A percentile compares a stretch with the other conserved stretches of the same genome.
Evolutionary conservation across 2,888 invertebrate species (phyloP).

Genomic region (Drosophila ezoana): DNA sequence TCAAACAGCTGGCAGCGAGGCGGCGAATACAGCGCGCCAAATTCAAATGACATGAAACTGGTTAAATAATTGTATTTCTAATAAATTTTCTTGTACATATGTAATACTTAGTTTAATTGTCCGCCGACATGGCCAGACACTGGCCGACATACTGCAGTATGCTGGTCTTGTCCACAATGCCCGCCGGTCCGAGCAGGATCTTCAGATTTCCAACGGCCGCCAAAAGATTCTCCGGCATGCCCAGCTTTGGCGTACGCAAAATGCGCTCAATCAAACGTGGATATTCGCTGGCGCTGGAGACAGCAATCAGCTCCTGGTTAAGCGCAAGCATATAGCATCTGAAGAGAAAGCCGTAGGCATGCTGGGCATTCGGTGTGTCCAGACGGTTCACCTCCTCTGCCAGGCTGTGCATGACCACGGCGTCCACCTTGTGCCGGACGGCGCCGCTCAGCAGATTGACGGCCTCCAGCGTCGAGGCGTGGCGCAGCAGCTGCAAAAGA

Average conservation of each 20-base stretch:
- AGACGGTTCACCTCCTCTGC: neutral
- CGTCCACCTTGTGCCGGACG: conserved; percentile 2
- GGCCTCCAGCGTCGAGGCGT: conserved; percentile 30
- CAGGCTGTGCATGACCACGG: conserved; percentile 18
- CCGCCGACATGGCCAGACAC: neutral
- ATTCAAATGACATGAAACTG: neutral
- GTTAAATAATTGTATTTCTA: neutral
- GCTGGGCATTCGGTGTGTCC: neutral
- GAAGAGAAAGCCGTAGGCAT: conserved; percentile 17
- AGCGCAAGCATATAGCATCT: conserved; percentile 39
- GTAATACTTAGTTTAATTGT: neutral
- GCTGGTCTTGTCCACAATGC: neutral
- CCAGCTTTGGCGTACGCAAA: conserved; percentile 20
- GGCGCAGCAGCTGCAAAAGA: conserved; percentile 16
- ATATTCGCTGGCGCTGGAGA: conserved; percentile 5
- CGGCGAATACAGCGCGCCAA: conserved; percentile 4
- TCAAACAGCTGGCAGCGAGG: neutral
- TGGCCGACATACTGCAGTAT: neutral
- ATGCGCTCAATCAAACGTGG: conserved; percentile 25
- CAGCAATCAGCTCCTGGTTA: conserved; percentile 6
- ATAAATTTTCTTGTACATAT: neutral
- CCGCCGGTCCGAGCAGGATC: conserved; percentile 8
- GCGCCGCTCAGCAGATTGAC: conserved; percentile 15
- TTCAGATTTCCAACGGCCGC: conserved; percentile 19
- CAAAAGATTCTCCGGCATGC: neutral